Evolutionary conservation across 2,888 invertebrate genomes (phyloP), one percentile per base, ranked within the genome.

Genomic region (Chaetogeoica ovagalla): DNA sequence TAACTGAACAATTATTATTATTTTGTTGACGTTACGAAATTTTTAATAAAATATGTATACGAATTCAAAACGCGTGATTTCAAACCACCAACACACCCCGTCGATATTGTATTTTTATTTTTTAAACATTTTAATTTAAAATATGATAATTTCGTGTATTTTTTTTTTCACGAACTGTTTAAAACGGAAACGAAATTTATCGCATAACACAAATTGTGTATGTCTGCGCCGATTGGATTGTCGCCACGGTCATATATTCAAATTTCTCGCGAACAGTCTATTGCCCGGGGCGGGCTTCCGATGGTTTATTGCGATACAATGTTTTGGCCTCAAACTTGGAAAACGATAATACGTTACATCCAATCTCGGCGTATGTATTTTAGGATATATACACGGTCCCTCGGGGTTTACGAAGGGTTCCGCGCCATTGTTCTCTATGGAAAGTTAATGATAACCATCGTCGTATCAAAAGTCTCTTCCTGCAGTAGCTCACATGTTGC

Each of bases 401-500:
- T 63, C 17, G 63, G 63, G 73, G 62, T 37, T 52, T 73, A 52
- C 30, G 30, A 60, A 73, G 62, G 73, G 30, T 73, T 52, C 17
- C 52, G 17, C 23, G 72, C 30, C 52, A 73, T 73, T 63, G 63
- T 73, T 63, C 30, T n/a, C 30, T n/a, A 9, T 37, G 52, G 30
- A 73, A 63, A 73, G 37, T 37, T 55, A 73, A 63, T n/a, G 73
- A 63, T 63, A 73, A 73, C 62, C 63, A 73, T 63, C 52, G 52
- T 55, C 8, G n/a, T 62, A 52, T 73, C 52, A 63, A 63, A 73
- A n/a, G 62, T 62, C 48, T 52, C n/a, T 63, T 63, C 63, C 73
- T 52, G 52, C 37, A n/a, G 15, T 43, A 21, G n/a, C 52, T 73
- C 73, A 73, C 63, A 63, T 73, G 73, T 73, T 73, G 73, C 73